Evolutionary conservation across 1,140 invertebrate species (phyloP), one percentile per base, ranked within the genome.

Genomic region (Sycobia sp.): DNA sequence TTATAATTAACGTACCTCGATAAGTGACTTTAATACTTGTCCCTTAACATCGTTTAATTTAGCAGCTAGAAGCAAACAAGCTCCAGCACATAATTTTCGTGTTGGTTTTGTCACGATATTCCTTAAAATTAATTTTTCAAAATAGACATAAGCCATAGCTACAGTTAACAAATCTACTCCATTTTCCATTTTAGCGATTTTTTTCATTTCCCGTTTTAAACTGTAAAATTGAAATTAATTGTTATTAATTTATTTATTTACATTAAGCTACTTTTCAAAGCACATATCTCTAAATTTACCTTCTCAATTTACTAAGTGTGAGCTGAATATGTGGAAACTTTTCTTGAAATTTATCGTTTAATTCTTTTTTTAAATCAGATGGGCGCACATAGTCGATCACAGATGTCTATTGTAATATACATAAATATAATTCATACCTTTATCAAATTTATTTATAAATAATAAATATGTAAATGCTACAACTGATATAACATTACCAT

Each of bases 21-120:
- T 91, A 16, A 98, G 82, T 51, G 87, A 85, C 76, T 92, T 92
- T 38, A 98, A 83, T 39, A 88, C 84, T 69, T 92, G 90, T 36
- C 95, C 94, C 82, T 97, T 98, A 22, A 96, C 90, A 76, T 99
- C 96, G 78, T 98, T 98, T 61, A 99, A 86, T 82, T 99, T 99
- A 36, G 96, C 95, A 32, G 95, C 94, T 3, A 99, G 82, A 14
- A 98, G 81, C 41, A 99, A 84, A 82, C 95, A 97, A 23, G 95
- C 95, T 50, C 94, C 96, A 44, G 96, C 95, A 80, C 95, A 97
- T 32, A 97, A 83, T 82, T 98, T 98, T 22, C 96, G 85, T 74
- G 98, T 98, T 75, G 92, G 90, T 81, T 98, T 99, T 70, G 95
- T 97, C 14, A 99, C 94, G 36, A 97, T 81, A 76, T 93, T 94